phyloP scores from a whole-genome alignment of 2,888 invertebrate genomes.

The Diaprepes abbreviatus region DNA sequence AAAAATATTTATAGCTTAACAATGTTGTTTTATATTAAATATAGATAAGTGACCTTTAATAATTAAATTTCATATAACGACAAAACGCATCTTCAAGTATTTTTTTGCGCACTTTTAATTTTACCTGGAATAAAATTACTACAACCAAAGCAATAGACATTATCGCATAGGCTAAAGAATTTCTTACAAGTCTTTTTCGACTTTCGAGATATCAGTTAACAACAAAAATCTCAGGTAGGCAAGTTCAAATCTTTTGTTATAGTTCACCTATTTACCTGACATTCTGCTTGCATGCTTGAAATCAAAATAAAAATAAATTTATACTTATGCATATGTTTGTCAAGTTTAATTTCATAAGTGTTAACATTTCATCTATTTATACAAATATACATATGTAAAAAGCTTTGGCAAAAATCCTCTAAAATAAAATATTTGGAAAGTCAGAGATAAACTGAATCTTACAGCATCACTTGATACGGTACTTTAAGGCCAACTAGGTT shows the following conservation, averaged over 20 bases:
- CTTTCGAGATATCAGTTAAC: conserved; percentile 12
- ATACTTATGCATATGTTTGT: not conserved
- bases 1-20: not conserved
- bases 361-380: not conserved
- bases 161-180: conserved; percentile 5
- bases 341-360: not conserved
- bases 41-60: not conserved
- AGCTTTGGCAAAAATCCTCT: conserved; percentile 23
- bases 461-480: conserved; percentile 38
- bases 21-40: not conserved
- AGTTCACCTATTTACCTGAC: conserved; percentile 28
- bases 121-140: not conserved
- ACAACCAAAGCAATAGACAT: no score
- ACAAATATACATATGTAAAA: conserved; percentile 7
- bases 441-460: conserved; percentile 40
- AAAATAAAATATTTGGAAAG: conserved; percentile 34
- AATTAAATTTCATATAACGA: not conserved
- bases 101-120: conserved; percentile 1
- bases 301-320: conserved; percentile 23
- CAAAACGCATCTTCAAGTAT: not conserved
- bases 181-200: not conserved
- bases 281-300: not conserved
- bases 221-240: conserved; percentile 28
- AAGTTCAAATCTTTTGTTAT: conserved; percentile 25
- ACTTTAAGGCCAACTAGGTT: conserved; percentile 30